Evolutionary conservation across 2,888 invertebrate genomes (phyloP).

Genomic region (Empis stercorea): DNA sequence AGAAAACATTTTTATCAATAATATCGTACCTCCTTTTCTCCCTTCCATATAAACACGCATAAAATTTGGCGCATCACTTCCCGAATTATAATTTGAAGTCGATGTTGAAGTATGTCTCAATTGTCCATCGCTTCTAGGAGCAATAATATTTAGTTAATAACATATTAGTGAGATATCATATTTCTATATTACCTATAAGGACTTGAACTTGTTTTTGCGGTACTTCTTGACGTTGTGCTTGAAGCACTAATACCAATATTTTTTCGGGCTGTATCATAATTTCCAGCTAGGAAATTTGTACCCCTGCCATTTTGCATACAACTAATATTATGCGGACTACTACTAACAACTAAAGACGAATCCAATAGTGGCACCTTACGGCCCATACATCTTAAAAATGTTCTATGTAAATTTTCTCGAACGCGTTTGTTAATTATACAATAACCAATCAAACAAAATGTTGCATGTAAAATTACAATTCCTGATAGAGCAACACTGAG

Average conservation of each 20-base stretch:
- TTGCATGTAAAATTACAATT: constrained; percentile 64
- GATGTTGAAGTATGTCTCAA: constrained; percentile 73
- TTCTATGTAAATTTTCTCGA: constrained; percentile 48
- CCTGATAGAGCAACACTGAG: constrained; percentile 67
- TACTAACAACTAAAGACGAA: constrained; percentile 58
- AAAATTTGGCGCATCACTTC: constrained; percentile 63
- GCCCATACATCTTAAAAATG: constrained; percentile 60
- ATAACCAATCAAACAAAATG: constrained; percentile 74
- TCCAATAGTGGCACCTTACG: constrained; percentile 69
- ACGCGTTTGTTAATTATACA: constrained; percentile 79
- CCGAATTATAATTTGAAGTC: constrained; percentile 76
- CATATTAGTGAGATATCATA: not conserved
- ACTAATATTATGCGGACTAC: constrained; percentile 65
- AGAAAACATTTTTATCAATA: not conserved
- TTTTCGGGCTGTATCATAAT: constrained; percentile 47
- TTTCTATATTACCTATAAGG: constrained; percentile 57
- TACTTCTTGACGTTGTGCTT: constrained; percentile 86
- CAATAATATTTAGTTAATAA: not conserved
- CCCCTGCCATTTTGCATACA: constrained; percentile 22
- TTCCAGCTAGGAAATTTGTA: constrained; percentile 26
- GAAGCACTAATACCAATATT: constrained; percentile 90
- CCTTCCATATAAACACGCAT: constrained; percentile 38
- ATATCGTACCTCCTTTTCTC: not conserved
- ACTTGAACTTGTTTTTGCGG: constrained; percentile 87
- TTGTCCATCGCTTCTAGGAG: constrained; percentile 63